Evolutionary conservation across 2,888 invertebrate genomes (phyloP).

Genomic region (Sussaba pulchella): DNA sequence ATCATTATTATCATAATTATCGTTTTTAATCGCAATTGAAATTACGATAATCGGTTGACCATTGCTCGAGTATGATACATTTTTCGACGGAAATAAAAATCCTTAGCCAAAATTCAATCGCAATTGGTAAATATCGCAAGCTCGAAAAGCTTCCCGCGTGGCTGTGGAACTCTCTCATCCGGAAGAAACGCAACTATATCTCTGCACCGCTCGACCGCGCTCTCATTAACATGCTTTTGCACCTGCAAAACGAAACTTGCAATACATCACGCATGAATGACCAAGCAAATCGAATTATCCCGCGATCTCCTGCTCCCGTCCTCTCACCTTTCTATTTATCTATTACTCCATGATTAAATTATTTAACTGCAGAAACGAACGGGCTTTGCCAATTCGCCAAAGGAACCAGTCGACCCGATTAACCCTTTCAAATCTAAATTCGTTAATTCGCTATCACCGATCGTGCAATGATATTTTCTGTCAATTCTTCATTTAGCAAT

Average conservation of each 20-base stretch:
- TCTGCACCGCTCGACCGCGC: conserved; percentile 13
- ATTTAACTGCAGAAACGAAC: conserved; percentile 12
- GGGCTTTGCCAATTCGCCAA: background rate
- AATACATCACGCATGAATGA: conserved; percentile 51
- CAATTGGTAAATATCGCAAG: background rate
- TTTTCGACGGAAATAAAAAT: background rate
- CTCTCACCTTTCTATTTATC: conserved; percentile 32
- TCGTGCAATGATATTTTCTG: too few relatives aligned
- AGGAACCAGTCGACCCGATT: conserved; percentile 6
- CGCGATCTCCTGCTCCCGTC: background rate
- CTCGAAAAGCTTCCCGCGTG: conserved; percentile 3
- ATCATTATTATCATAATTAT: too few relatives aligned
- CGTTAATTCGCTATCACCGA: conserved; percentile 7
- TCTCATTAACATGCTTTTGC: conserved; percentile 59
- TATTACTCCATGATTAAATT: conserved; percentile 16
- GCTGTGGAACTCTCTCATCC: conserved; percentile 42
- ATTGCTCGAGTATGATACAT: background rate
- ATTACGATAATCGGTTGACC: background rate
- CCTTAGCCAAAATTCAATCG: conserved; percentile 3
- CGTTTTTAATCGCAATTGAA: background rate
- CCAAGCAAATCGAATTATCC: conserved; percentile 55
- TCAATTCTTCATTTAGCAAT: too few relatives aligned
- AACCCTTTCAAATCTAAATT: background rate
- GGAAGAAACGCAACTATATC: conserved; percentile 42
- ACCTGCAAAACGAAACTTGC: conserved; percentile 55